phyloP scores from a whole-genome alignment of 1,140 invertebrate genomes.

The Euglossa dilemma region DNA sequence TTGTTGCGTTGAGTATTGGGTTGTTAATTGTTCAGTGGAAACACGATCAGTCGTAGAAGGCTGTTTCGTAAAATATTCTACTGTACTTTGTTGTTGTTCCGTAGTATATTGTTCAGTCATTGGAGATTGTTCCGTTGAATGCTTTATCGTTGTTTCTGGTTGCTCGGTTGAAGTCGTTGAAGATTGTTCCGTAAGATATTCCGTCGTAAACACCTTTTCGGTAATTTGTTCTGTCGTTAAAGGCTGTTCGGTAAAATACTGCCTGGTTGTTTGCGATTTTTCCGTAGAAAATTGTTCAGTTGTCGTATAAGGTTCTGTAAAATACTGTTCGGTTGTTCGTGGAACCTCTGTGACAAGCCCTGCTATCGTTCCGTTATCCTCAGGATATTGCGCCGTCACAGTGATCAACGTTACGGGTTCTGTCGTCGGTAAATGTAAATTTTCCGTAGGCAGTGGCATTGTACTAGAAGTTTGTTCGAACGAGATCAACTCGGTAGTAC shows the following conservation, averaged over 20 bases:
- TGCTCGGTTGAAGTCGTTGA: not conserved
- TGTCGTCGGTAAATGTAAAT: not conserved
- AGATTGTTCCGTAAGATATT: slow-evolving; percentile 14
- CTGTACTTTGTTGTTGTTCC: not conserved
- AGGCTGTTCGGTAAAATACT: not conserved
- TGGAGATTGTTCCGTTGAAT: not conserved
- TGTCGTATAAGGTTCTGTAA: slow-evolving; percentile 5
- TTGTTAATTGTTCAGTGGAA: not conserved
- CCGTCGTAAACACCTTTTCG: not conserved
- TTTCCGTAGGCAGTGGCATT: not conserved
- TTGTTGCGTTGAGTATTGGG: not conserved
- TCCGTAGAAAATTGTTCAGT: slow-evolving; percentile 10
- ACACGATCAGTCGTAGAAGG: not conserved
- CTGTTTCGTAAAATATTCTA: slow-evolving; percentile 11
- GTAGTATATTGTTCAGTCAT: not conserved
- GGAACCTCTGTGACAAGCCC: not conserved
- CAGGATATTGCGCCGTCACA: slow-evolving; percentile 29
- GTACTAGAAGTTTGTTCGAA: not conserved
- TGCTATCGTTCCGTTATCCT: slow-evolving; percentile 9
- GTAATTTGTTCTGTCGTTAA: not conserved
- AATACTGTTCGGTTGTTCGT: not conserved
- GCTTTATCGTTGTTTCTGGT: not conserved
- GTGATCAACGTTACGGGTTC: slow-evolving; percentile 16
- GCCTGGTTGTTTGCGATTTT: not conserved
- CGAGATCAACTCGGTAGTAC: not conserved